Conservation (phyloP, 1,140 invertebrate species). For the Drosophila parvula region DNA sequence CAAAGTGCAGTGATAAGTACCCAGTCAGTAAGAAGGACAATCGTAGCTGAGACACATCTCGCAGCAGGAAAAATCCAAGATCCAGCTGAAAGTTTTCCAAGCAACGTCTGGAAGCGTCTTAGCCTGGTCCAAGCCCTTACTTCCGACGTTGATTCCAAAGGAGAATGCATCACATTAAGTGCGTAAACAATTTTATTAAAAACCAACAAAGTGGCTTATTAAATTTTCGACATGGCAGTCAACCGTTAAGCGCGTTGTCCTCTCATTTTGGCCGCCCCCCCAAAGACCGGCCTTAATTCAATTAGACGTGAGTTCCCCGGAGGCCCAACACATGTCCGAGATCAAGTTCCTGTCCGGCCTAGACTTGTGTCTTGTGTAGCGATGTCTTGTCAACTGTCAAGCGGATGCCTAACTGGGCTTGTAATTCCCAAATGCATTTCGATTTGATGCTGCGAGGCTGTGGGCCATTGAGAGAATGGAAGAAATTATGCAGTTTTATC, state of each 20-base stretch:
- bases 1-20: slow-evolving; percentile 54
- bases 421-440: slow-evolving; percentile 53
- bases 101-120: slow-evolving; percentile 28
- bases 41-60: slow-evolving; percentile 24
- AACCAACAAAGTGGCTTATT: slow-evolving; percentile 3
- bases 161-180: slow-evolving; percentile 24
- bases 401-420: slow-evolving; percentile 29
- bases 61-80: slow-evolving; percentile 46
- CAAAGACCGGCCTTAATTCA: slow-evolving; percentile 18
- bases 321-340: slow-evolving; percentile 15
- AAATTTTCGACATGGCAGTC: not conserved
- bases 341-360: slow-evolving; percentile 19
- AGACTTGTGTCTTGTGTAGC: slow-evolving; percentile 23
- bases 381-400: slow-evolving; percentile 68
- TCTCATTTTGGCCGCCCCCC: slow-evolving; percentile 9
- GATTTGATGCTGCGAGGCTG: slow-evolving; percentile 40
- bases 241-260: not conserved
- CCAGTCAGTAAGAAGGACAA: slow-evolving; percentile 27
- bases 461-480: not conserved
- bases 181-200: slow-evolving; percentile 12
- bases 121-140: not conserved
- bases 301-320: slow-evolving; percentile 33
- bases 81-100: slow-evolving; percentile 26
- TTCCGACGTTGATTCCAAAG: not conserved
- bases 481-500: too few species aligned